Base-by-base conservation (phyloP, 1,140 invertebrate genomes). In the Nasonia vitripennis region DNA sequence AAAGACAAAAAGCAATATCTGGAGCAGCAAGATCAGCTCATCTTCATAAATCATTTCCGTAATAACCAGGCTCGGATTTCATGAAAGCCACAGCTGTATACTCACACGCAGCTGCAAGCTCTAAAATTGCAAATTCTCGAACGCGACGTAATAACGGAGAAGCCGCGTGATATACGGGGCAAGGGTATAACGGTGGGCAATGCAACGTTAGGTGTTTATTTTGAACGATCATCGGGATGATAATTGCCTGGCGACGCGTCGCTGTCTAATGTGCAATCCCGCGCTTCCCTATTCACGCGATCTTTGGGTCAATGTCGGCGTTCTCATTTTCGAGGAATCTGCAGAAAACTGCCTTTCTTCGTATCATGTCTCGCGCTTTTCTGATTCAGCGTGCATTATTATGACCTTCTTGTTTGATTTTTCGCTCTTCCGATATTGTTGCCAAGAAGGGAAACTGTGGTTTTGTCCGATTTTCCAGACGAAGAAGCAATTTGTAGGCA, bases 241-340 rank as follows among this genome's bases (percentile, higher is more conserved):
- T 62, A 62, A 62, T n/a, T 62, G 20, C 20, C 2, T 20, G 48
- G 41, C 41, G 41, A 45, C 48, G 12, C 14, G 68, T 70, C 11
- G 27, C n/a, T 45, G 41, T 7, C 41, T 45, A n/a, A n/a, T 34
- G 4, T 9, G 70, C 20, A 31, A 4, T 11, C 27, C 11, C 23
- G n/a, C 3, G 70, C 31, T 71, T 71, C 70, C 70, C 27, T 14
- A 34, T 31, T 31, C 70, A n/a, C 70, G 31, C 70, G 70, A 71
- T 71, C 70, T 12, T 17, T 31, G 68, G 9, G 68, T 71, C 70
- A 71, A 71, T 71, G 70, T 7, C 70, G 27, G 11, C 23, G 70
- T 34, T 71, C 70, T 71, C 70, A 71, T 71, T 71, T 34, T 71
- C 70, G 27, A 62, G 55, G 17, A 62, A 62, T 62, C 55, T n/a